Conservation (phyloP, 2,888 invertebrate species). For the Acronicta leporina region DNA sequence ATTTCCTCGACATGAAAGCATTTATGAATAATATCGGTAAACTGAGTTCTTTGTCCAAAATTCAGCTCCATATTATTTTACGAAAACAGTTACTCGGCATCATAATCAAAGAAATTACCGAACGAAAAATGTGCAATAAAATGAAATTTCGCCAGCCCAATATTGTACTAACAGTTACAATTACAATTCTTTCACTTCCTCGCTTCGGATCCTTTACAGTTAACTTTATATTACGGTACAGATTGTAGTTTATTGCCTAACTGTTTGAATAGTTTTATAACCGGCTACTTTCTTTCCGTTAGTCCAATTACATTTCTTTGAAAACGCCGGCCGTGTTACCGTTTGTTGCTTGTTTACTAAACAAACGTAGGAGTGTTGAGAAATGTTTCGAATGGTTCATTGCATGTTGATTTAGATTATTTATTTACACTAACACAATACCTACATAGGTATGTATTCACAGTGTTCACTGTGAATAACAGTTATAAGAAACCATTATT, state of each 20-base stretch:
- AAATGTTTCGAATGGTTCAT: conserved; percentile 15
- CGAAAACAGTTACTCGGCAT: not conserved
- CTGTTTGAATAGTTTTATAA: conserved; percentile 73
- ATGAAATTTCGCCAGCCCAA: conserved; percentile 38
- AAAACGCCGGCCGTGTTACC: conserved; percentile 71
- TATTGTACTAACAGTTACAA: conserved; percentile 56
- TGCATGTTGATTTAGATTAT: not conserved
- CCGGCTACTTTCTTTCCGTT: conserved; percentile 83
- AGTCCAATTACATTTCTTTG: conserved; percentile 78
- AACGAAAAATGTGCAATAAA: conserved; percentile 53
- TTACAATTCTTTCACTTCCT: conserved; percentile 38
- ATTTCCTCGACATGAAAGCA: too few species aligned
- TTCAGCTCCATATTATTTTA: not conserved
- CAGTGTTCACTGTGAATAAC: too few species aligned
- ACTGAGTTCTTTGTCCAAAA: not conserved
- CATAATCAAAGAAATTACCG: conserved; percentile 34
- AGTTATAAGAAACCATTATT: too few species aligned
- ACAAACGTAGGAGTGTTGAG: conserved; percentile 36
- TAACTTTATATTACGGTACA: conserved; percentile 57
- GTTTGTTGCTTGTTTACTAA: conserved; percentile 59
- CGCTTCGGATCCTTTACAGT: conserved; percentile 57
- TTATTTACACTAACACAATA: too few species aligned
- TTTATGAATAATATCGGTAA: too few species aligned
- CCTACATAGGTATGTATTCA: too few species aligned
- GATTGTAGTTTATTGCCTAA: conserved; percentile 65